Evolutionary conservation across 2,113 vertebrate species (phyloP).

Genomic region (Elgaria multicarinata): DNA sequence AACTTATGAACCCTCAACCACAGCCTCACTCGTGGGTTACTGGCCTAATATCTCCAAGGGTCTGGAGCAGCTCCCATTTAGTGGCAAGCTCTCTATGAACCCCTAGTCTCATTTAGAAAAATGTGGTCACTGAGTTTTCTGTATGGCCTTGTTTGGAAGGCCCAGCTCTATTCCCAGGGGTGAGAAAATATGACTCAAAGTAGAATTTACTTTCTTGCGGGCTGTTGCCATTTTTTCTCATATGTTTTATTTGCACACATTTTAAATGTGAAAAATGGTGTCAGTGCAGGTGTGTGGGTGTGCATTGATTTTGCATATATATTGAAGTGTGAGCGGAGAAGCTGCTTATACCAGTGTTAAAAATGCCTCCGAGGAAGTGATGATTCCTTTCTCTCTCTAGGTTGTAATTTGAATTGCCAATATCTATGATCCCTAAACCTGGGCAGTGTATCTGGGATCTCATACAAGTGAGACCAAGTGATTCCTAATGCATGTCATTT

Average conservation of each 20-base stretch:
- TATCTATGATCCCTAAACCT: background rate
- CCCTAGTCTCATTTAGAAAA: conserved; percentile 40
- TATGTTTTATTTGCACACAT: fast-evolving
- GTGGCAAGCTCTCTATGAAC: conserved; percentile 25
- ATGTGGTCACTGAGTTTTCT: conserved; percentile 37
- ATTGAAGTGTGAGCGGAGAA: fast-evolving
- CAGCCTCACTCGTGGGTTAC: conserved; percentile 25
- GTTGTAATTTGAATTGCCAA: background rate
- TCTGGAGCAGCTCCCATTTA: conserved; percentile 36
- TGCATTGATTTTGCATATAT: fast-evolving
- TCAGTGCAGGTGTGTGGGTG: conserved; percentile 2
- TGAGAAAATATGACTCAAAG: conserved; percentile 32
- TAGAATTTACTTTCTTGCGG: background rate
- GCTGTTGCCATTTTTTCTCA: background rate
- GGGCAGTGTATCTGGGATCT: background rate
- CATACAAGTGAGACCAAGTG: background rate
- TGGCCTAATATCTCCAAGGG: conserved; percentile 26
- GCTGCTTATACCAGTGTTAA: background rate
- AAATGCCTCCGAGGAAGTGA: background rate
- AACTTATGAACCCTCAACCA: conserved; percentile 36
- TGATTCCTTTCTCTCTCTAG: background rate
- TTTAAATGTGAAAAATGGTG: background rate
- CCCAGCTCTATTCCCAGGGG: background rate
- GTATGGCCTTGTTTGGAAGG: conserved; percentile 29
- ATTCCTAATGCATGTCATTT: background rate